Evolutionary conservation across 2,797 vertebrate species (phyloP).

Genomic region (Pipistrellus pygmaeus): DNA sequence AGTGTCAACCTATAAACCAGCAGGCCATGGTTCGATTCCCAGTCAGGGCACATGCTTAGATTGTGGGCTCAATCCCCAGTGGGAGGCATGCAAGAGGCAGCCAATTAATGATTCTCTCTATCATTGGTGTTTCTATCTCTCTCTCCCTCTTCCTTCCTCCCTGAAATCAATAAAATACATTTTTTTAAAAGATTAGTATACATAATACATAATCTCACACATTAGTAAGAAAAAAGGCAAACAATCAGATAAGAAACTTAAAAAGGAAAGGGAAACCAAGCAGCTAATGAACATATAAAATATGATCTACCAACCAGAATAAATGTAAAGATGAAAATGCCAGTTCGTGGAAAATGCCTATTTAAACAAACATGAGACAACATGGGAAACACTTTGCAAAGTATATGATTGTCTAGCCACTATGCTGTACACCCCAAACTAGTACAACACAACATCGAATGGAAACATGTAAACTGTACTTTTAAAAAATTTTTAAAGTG

Average conservation of each 20-base stretch:
- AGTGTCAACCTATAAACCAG: too few species aligned
- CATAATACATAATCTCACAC: too few species aligned
- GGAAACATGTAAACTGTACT: neutral
- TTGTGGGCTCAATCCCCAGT: too few species aligned
- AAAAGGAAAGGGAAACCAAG: constrained; percentile 24
- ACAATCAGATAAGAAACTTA: neutral
- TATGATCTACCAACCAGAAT: neutral
- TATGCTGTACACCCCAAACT: neutral
- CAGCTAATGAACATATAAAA: neutral
- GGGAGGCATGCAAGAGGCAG: too few species aligned
- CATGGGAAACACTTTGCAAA: neutral
- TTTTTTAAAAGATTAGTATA: too few species aligned
- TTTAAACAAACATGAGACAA: neutral
- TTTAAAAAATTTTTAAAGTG: neutral
- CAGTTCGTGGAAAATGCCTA: constrained; percentile 4
- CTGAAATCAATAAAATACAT: too few species aligned
- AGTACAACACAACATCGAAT: neutral
- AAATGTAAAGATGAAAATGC: neutral
- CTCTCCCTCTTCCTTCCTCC: too few species aligned
- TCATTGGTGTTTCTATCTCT: too few species aligned
- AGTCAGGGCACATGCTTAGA: too few species aligned
- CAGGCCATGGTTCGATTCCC: too few species aligned
- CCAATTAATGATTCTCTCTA: too few species aligned
- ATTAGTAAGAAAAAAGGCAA: constrained; percentile 7
- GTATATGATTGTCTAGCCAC: neutral